Percentiles rank a stretch among this genome's conserved stretches.
These are phyloP conservation scores for Xenopus laevis DNA, from an alignment of 2,113 vertebrate genomes.

Conservation along the genomic window DNA sequence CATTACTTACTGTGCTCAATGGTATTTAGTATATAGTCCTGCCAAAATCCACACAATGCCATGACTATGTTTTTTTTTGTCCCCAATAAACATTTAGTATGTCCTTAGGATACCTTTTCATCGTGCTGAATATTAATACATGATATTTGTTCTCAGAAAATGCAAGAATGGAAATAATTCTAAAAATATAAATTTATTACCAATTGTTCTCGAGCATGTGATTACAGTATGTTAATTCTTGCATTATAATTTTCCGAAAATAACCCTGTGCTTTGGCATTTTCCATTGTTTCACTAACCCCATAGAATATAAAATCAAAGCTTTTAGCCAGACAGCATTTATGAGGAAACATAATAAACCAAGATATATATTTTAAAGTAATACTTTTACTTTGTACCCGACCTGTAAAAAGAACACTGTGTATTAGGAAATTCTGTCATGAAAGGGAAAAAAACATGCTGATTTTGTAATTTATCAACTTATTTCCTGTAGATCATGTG, in stretches of 20 bases:
- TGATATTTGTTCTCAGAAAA: background rate
- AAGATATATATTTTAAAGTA: too few species aligned
- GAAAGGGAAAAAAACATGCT: too few species aligned
- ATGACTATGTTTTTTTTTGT: background rate
- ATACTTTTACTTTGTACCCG: too few species aligned
- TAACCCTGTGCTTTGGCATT: background rate
- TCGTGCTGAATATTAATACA: background rate
- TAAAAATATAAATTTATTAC: constrained; percentile 15
- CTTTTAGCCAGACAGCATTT: background rate
- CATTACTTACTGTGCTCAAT: too few species aligned
- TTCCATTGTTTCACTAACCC: constrained; percentile 12
- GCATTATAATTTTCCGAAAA: constrained; percentile 7
- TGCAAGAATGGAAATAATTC: constrained; percentile 5
- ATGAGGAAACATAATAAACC: too few species aligned
- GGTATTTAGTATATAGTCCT: too few species aligned
- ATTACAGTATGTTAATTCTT: background rate
- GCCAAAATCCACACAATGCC: background rate
- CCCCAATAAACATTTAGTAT: background rate
- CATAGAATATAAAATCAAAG: constrained; percentile 1
- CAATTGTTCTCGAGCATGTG: background rate
- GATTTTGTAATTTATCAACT: too few species aligned
- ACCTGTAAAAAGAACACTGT: too few species aligned
- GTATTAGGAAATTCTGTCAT: too few species aligned
- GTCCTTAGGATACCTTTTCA: background rate
- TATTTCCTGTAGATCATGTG: too few species aligned